These are phyloP conservation scores for Rhadina sibilatrix DNA, from an alignment of 2,113 vertebrate genomes.

Conservation along the genomic window DNA sequence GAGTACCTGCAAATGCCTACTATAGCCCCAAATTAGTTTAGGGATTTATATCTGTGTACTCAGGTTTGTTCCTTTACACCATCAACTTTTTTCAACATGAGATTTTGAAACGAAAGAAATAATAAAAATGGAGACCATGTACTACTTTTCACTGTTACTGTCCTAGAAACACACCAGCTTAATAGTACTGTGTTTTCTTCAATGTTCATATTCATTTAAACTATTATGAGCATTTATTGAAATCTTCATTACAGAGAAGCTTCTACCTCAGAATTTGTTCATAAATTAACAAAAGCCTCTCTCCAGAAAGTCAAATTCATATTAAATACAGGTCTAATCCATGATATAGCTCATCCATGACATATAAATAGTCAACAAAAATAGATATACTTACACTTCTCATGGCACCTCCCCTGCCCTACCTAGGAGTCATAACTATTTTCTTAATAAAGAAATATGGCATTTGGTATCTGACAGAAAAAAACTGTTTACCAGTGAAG, in stretches of 20 bases:
- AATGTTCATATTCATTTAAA: neutral
- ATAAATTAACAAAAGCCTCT: neutral
- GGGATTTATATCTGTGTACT: neutral
- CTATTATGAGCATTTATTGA: neutral
- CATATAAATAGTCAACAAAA: constrained; percentile 10
- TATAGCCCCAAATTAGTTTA: constrained; percentile 22
- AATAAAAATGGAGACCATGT: neutral
- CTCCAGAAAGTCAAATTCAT: neutral
- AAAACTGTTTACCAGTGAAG: constrained; percentile 30
- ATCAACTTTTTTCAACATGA: neutral
- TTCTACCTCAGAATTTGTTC: neutral
- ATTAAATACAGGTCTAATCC: neutral
- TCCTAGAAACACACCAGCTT: neutral
- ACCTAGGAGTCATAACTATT: constrained; percentile 9
- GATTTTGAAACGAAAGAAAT: constrained; percentile 12
- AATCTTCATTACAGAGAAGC: neutral
- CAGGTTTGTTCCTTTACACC: neutral
- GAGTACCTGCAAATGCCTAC: constrained; percentile 35
- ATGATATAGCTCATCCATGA: neutral
- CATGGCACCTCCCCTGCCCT: constrained; percentile 8
- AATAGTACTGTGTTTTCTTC: neutral
- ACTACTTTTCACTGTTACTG: neutral
- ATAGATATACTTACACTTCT: constrained; percentile 8
- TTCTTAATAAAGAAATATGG: constrained; percentile 39
- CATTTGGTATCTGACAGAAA: constrained; percentile 35